Percentiles rank a stretch among this genome's conserved stretches.
These are phyloP conservation scores for Pitangus sulphuratus DNA, from an alignment of 2,797 vertebrate species.

Conservation along the genomic window DNA sequence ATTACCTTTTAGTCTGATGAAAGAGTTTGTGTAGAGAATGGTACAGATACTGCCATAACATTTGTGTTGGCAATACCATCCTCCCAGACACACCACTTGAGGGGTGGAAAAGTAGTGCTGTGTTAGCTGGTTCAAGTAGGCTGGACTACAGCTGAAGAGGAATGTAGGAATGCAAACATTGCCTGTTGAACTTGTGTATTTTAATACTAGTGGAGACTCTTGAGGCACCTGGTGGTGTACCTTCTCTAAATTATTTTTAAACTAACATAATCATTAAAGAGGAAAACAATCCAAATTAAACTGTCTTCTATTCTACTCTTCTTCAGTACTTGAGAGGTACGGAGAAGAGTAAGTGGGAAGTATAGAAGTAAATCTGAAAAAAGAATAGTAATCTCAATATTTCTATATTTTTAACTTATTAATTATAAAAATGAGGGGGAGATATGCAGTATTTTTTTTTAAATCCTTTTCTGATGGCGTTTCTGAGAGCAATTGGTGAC, in stretches of 20 bases:
- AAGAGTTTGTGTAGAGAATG: neutral
- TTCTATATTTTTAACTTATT: neutral
- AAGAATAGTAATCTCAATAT: neutral
- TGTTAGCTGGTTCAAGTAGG: neutral
- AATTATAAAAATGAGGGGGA: neutral
- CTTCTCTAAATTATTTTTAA: neutral
- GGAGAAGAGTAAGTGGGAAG: neutral
- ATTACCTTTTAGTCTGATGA: neutral
- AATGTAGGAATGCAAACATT: neutral
- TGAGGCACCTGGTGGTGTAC: neutral
- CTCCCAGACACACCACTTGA: neutral
- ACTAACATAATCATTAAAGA: neutral
- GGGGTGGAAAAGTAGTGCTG: neutral
- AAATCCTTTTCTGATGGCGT: neutral
- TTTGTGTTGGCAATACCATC: rapidly evolving
- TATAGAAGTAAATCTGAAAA: neutral
- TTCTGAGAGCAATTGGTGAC: neutral
- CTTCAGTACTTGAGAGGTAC: neutral
- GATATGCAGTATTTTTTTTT: neutral
- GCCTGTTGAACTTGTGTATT: neutral
- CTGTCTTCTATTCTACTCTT: neutral
- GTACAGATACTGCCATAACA: neutral
- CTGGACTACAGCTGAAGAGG: neutral
- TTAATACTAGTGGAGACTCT: neutral
- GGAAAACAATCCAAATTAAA: neutral